phyloP scores from a whole-genome alignment of 2,113 vertebrate genomes.

The Clupea harengus region DNA sequence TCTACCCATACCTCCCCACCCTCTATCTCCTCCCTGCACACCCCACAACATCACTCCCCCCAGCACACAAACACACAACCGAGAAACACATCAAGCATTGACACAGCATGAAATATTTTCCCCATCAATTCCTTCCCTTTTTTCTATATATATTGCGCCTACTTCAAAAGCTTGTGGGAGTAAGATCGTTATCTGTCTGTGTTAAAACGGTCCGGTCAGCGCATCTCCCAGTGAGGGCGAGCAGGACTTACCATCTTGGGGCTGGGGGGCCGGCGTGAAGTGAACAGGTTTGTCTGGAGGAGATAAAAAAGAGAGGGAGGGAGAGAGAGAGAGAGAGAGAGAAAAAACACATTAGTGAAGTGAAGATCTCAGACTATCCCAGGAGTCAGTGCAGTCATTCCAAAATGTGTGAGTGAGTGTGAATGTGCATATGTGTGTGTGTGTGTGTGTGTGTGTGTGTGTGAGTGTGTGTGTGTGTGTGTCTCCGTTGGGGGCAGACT shows the following conservation, averaged over 20 bases:
- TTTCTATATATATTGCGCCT: conserved; percentile 5
- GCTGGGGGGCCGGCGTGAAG: conserved; percentile 75
- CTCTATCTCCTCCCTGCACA: conserved; percentile 16
- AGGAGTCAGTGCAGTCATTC: conserved; percentile 52
- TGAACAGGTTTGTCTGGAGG: conserved; percentile 91
- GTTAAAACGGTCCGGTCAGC: conserved; percentile 46
- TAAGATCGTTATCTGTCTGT: conserved; percentile 54
- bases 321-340: conserved; percentile 49
- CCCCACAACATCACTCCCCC: not conserved
- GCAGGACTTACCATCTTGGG: conserved; percentile 88
- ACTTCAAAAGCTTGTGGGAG: conserved; percentile 58
- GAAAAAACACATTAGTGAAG: conserved; percentile 62
- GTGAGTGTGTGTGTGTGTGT: not conserved
- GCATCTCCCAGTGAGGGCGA: conserved; percentile 44
- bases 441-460: conserved; percentile 17
- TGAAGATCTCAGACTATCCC: conserved; percentile 52
- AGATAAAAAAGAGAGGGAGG: conserved; percentile 59
- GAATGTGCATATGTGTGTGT: conserved; percentile 17
- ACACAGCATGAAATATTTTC: not conserved
- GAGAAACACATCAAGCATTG: not conserved
- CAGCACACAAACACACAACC: not conserved
- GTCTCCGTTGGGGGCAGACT: not conserved
- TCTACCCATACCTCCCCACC: not conserved
- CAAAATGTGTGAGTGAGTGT: conserved; percentile 22
- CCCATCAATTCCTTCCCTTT: not conserved